Base-by-base conservation (phyloP, 2,888 invertebrate species). In the Stenotaenia linearis region DNA sequence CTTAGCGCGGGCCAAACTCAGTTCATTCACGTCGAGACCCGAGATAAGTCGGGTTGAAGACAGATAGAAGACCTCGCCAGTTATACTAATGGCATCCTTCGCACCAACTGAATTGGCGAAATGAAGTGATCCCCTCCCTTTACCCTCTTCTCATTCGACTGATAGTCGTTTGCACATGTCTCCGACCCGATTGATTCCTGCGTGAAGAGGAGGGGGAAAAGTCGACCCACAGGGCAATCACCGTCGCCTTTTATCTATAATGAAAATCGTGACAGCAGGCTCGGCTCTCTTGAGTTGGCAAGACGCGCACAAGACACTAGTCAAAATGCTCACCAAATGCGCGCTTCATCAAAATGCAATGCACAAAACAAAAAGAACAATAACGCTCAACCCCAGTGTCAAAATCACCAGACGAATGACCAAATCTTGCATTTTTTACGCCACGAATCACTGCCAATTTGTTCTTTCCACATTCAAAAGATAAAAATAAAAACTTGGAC, bases 81-180 rank as follows among this genome's bases (percentile, higher is more conserved):
- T 56, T 56, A 56, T 56, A 56, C 56, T 56, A 56, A 56, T 56
- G 56, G 56, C 56, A 56, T 56, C 56, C 56, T 56, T 21, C 21
- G 56, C 56, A 56, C 18, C 56, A 56, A 56, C 56, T 21, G 56
- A 56, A 56, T 56, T 56, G 56, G 56, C 56, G 56, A 56, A 56
- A 56, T 56, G 56, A 56, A 56, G 56, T 21, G 56, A 56, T 56
- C 56, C 56, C 56, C 18, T 56, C 56, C 56, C 21, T 2, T 9
- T 56, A 18, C 56, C 56, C 56, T 21, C 56, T 18, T 56, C 56
- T 56, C 56, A 56, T 56, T 56, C 56, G 56, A 56, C 56, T 56
- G 56, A 56, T 56, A 56, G 56, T 56, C 56, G 56, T 56, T 56
- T 56, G 56, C 56, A 56, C 56, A 56, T 56, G 56, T 56, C 56